Conservation (phyloP, 2,888 invertebrate species). For the Andrena flavipes region DNA sequence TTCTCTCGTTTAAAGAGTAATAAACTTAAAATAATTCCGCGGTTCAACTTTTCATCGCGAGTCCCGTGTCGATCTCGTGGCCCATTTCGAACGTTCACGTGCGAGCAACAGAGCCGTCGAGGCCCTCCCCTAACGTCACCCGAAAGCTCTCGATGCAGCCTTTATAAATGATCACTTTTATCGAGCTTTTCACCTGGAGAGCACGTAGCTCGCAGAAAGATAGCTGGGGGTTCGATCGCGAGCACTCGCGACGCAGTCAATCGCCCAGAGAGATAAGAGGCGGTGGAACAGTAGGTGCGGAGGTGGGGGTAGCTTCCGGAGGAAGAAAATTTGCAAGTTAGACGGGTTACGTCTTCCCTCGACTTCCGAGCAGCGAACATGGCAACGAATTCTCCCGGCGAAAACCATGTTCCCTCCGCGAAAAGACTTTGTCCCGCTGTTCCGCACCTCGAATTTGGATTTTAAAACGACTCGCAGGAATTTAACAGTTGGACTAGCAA, state of each 20-base stretch:
- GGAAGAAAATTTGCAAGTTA: conserved; percentile 49
- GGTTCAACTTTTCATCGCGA: conserved; percentile 41
- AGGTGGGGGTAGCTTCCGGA: conserved; percentile 11
- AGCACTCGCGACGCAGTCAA: conserved; percentile 50
- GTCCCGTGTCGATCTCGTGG: conserved; percentile 17
- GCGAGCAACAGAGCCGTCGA: conserved; percentile 20
- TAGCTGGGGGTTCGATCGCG: conserved; percentile 40
- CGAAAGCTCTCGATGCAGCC: conserved; percentile 24
- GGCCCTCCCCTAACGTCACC: conserved; percentile 4
- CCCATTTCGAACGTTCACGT: neutral
- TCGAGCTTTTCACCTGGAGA: conserved; percentile 49
- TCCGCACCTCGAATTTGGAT: conserved; percentile 6
- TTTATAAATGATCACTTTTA: conserved; percentile 48
- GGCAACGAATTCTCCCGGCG: neutral
- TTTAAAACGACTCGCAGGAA: conserved; percentile 14
- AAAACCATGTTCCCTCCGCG: no score
- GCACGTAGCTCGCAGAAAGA: conserved; percentile 28
- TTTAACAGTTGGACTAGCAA: neutral
- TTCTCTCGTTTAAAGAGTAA: no score
- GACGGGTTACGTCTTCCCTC: conserved; percentile 13
- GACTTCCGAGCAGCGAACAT: neutral
- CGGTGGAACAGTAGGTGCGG: conserved; percentile 13
- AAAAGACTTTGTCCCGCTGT: neutral
- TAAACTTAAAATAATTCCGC: no score
- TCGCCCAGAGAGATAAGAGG: conserved; percentile 56